Evolutionary conservation across 2,797 vertebrate genomes (phyloP).

Genomic region (Pogoniulus pusillus): DNA sequence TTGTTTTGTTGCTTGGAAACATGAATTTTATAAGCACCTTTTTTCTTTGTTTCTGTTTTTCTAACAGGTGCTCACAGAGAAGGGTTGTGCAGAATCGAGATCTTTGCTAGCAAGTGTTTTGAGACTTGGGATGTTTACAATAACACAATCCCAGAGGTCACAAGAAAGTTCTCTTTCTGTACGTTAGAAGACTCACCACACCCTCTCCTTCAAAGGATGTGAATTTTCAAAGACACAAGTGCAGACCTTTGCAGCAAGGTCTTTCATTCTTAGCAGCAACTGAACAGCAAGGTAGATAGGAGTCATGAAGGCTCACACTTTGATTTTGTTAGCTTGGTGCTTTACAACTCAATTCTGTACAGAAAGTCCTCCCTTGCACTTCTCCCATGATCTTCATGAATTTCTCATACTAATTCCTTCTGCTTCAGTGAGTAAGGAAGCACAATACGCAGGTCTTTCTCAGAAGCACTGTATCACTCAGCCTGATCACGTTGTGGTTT

Average conservation of each 20-base stretch:
- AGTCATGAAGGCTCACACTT: background rate
- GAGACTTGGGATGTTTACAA: background rate
- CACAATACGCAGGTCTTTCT: background rate
- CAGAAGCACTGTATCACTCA: background rate
- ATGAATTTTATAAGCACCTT: background rate
- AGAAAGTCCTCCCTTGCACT: background rate
- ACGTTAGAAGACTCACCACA: background rate
- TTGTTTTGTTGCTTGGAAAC: slow-evolving; percentile 36
- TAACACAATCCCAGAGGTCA: background rate
- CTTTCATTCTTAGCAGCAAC: background rate
- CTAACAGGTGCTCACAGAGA: background rate
- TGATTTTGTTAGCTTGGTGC: background rate
- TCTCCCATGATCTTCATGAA: background rate
- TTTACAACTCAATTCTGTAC: background rate
- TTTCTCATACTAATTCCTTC: background rate
- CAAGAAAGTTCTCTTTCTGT: background rate
- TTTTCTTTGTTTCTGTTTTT: background rate
- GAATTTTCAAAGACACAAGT: background rate
- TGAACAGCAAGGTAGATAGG: background rate
- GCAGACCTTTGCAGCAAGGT: background rate
- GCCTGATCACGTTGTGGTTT: background rate
- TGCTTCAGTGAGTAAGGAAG: background rate
- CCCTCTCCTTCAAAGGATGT: background rate
- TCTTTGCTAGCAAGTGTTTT: background rate
- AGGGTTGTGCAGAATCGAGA: background rate